A percentile compares a stretch with the other conserved stretches of the same genome.
Evolutionary conservation across 2,888 invertebrate species (phyloP).

Genomic region (Habroteleia sp.): DNA sequence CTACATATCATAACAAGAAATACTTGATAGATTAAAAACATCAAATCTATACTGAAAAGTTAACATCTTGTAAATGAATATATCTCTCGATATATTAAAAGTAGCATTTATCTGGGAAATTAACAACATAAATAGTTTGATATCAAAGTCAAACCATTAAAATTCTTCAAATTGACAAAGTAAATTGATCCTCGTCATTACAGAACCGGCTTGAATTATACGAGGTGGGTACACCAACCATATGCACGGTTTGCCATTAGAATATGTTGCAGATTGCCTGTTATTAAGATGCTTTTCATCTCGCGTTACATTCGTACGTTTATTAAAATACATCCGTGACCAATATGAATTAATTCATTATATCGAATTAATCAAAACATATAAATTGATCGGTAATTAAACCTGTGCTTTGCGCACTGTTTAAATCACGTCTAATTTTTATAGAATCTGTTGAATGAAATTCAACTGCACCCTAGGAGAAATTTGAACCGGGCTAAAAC

Average conservation of each 20-base stretch:
- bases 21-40: constrained; percentile 7
- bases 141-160: constrained; percentile 23
- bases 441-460: too few relatives aligned
- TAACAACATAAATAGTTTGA: constrained; percentile 18
- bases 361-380: constrained; percentile 8
- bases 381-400: constrained; percentile 27
- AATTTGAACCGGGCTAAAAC: too few relatives aligned
- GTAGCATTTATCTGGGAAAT: constrained; percentile 21
- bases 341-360: constrained; percentile 13
- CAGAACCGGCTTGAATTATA: constrained; percentile 21
- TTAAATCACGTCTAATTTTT: not conserved
- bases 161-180: constrained; percentile 36
- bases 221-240: constrained; percentile 8
- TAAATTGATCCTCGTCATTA: constrained; percentile 34
- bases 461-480: too few relatives aligned
- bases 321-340: constrained; percentile 14
- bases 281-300: constrained; percentile 14
- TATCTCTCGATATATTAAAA: constrained; percentile 7
- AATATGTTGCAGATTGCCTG: constrained; percentile 13
- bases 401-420: not conserved
- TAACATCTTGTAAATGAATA: constrained; percentile 6
- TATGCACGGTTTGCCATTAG: constrained; percentile 15
- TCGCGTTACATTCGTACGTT: constrained; percentile 2
- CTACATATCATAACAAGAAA: too few relatives aligned
- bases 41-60: constrained; percentile 1